Conservation (phyloP, 2,113 vertebrate genomes). For the Sorex araneus region DNA sequence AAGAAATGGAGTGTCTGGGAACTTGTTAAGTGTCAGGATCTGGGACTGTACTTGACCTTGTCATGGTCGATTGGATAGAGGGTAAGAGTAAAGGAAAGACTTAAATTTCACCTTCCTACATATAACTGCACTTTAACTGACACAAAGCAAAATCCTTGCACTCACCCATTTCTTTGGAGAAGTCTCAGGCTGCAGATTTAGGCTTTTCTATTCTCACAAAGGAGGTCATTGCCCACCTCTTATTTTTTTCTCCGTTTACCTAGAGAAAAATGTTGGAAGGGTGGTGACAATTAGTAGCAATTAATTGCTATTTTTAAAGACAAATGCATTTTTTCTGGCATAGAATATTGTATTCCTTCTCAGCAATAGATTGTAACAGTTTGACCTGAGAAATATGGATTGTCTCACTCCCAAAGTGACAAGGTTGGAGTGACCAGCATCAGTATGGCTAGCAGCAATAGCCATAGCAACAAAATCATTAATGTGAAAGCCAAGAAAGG, state of each 20-base stretch:
- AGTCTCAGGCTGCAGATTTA: slow-evolving; percentile 26
- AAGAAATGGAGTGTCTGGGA: not conserved
- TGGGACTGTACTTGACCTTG: not conserved
- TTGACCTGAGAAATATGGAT: slow-evolving; percentile 46
- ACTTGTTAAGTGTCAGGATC: not conserved
- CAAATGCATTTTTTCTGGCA: not conserved
- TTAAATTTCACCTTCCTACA: not conserved
- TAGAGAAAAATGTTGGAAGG: slow-evolving; percentile 14
- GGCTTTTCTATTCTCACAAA: slow-evolving; percentile 5
- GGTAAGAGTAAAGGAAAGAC: not conserved
- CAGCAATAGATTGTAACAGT: slow-evolving; percentile 7
- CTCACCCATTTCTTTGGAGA: not conserved
- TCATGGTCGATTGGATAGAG: not conserved
- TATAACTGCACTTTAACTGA: slow-evolving; percentile 17
- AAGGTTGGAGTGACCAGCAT: slow-evolving; percentile 1
- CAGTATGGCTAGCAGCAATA: slow-evolving; percentile 31
- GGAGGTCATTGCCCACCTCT: not conserved
- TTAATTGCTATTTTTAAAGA: slow-evolving; percentile 57
- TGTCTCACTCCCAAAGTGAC: not conserved
- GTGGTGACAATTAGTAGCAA: slow-evolving; percentile 33
- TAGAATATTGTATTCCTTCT: slow-evolving; percentile 23
- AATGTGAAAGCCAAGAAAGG: not conserved
- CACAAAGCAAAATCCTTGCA: not conserved
- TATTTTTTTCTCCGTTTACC: not conserved
- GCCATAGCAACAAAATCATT: slow-evolving; percentile 3